Percentiles rank a stretch among this genome's conserved stretches.
Evolutionary conservation across 2,113 vertebrate genomes (phyloP).

Genomic region (Gorsachius goisagi): DNA sequence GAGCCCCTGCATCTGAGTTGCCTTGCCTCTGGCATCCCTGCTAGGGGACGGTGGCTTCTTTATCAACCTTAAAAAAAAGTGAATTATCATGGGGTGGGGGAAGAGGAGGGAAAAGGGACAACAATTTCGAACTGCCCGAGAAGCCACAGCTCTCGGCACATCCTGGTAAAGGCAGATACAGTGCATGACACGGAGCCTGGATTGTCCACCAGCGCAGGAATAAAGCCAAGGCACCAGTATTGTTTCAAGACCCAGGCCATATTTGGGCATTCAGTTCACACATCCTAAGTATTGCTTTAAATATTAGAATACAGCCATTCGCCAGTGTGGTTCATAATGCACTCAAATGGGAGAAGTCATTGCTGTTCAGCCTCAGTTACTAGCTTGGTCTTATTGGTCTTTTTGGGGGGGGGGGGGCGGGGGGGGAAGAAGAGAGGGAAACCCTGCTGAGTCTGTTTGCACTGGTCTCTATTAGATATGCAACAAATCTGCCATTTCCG

Average conservation of each 20-base stretch:
- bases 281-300: constrained; percentile 58
- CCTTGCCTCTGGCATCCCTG: not conserved
- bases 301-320: constrained; percentile 51
- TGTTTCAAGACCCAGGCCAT: constrained; percentile 59
- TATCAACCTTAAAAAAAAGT: not conserved
- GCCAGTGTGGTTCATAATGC: constrained; percentile 22
- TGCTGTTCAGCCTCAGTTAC: not conserved
- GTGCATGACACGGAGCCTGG: not conserved
- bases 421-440: not conserved
- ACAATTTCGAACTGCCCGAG: not conserved
- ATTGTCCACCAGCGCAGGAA: constrained; percentile 49
- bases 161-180: not conserved
- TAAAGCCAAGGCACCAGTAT: constrained; percentile 53
- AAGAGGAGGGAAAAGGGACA: not conserved
- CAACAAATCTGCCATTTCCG: constrained; percentile 75
- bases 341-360: constrained; percentile 26
- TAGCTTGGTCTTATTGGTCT: not conserved
- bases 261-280: constrained; percentile 66
- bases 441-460: constrained; percentile 57
- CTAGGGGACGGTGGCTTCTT: not conserved
- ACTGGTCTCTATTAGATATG: constrained; percentile 67
- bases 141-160: not conserved
- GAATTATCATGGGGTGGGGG: not conserved
- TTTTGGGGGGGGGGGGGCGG: not conserved
- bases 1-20: not conserved